These are phyloP conservation scores for Onychomys arenicola DNA, from an alignment of 2,797 vertebrate species.

Conservation along the genomic window DNA sequence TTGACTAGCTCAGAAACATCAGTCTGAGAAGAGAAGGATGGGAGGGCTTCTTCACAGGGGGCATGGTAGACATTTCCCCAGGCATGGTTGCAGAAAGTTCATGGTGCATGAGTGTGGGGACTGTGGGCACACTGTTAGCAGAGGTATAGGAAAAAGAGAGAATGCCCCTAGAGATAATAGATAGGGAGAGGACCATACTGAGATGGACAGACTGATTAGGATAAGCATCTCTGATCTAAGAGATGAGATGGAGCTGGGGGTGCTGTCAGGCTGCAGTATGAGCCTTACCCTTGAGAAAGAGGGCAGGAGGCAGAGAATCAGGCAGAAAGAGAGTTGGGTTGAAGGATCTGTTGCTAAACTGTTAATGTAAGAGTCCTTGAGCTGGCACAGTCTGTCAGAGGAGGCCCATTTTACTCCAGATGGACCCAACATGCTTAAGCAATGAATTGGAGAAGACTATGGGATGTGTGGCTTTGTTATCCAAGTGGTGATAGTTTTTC, in stretches of 20 bases:
- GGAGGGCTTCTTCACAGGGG: background rate
- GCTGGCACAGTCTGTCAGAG: background rate
- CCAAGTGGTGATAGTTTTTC: background rate
- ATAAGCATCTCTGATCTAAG: background rate
- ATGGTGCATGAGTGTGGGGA: background rate
- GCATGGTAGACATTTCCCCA: background rate
- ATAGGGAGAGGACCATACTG: background rate
- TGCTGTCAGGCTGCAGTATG: background rate
- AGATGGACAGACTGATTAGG: background rate
- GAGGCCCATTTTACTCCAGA: background rate
- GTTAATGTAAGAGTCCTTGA: background rate
- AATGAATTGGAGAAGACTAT: background rate
- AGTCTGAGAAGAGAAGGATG: background rate
- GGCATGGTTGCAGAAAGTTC: background rate
- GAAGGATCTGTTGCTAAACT: background rate
- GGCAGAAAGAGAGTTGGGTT: no score
- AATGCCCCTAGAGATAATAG: background rate
- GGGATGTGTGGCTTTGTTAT: background rate
- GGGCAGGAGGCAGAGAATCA: background rate
- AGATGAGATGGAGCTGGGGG: background rate
- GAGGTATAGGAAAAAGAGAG: background rate
- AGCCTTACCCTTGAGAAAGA: background rate
- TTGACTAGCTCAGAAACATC: background rate
- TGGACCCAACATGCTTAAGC: background rate
- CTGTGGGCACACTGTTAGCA: background rate